Base-by-base conservation (phyloP, 2,888 invertebrate species). In the Torymus auratus region DNA sequence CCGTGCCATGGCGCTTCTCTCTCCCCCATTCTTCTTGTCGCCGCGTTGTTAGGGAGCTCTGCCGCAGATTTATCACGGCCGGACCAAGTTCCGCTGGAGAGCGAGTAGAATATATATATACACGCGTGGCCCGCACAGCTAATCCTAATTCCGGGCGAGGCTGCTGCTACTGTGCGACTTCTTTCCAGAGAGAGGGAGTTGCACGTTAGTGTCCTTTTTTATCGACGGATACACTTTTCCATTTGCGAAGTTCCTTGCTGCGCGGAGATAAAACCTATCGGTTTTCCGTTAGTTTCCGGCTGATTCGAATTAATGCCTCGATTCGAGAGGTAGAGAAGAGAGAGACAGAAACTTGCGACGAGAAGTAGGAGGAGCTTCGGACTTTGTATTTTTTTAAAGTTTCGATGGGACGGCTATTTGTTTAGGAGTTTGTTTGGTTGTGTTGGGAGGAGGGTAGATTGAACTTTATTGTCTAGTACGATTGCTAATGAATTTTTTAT, bases 251-350 rank as follows among this genome's bases (percentile, higher is more conserved):
- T 58, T 61, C 28, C 15, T 41, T 41, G 41, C 7, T 41, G 41
- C 41, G 7, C 41, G 20, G 2, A 13, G 70, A 15, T 50, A 70
- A 23, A 68, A 56, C 14, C 58, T 68, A 78, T 78, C 56, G 78
- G 68, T 78, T 74, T 69, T 69, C 68, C 73, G 50, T 73, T 73
- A 79, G 17, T 73, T 68, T 67, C 41, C 53, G 55, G 5, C 28
- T 73, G n/a, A 68, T 67, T 79, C 68, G 65, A 73, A 73, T 79
- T 79, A 79, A 73, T 79, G 68, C 23, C 52, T 50, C 60, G 62
- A 69, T 72, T 78, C 60, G 64, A 28, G n/a, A 50, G 41, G 41
- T 41, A 41, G 41, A 7, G 41, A 7, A 10, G 7, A 10, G 41
- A 41, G 41, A 41, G 41, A 41, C 7, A 7, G 41, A 41, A 41